Evolutionary conservation across 2,797 vertebrate species (phyloP).

Genomic region (Poliocrania exsul): DNA sequence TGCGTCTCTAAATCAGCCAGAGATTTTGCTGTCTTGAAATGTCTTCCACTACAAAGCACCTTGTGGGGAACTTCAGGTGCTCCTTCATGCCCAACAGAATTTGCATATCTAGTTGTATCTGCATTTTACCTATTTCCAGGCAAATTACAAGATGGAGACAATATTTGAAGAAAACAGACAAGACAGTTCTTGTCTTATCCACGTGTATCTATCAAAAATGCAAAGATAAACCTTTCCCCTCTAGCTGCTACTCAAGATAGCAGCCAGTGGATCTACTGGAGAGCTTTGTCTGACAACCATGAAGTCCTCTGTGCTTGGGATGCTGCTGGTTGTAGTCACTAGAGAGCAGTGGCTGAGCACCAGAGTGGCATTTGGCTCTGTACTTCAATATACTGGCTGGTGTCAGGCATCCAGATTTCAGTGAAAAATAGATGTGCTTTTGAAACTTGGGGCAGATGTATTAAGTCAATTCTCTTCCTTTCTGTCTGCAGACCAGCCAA

Average conservation of each 20-base stretch:
- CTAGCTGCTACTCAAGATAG: not conserved
- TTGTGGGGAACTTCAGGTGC: not conserved
- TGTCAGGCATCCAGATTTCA: not conserved
- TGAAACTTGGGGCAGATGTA: not conserved
- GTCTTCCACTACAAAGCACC: not conserved
- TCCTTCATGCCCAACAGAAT: not conserved
- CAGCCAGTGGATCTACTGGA: not conserved
- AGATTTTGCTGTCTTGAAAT: not conserved
- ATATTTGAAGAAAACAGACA: not conserved
- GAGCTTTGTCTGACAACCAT: not conserved
- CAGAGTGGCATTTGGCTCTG: not conserved
- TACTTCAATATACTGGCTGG: not conserved
- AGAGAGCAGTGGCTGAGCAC: not conserved
- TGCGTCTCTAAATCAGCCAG: not conserved
- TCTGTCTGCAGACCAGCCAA: conserved; percentile 76
- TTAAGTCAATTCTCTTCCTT: not conserved
- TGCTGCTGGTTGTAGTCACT: not conserved
- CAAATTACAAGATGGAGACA: not conserved
- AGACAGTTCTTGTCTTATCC: not conserved
- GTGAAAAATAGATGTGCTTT: not conserved
- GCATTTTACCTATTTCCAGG: not conserved
- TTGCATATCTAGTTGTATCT: not conserved
- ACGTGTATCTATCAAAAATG: not conserved
- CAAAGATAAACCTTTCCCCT: not conserved
- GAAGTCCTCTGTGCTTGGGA: not conserved